These are phyloP conservation scores for Dipodomys stephensi DNA, from an alignment of 2,113 vertebrate genomes.

Conservation along the genomic window DNA sequence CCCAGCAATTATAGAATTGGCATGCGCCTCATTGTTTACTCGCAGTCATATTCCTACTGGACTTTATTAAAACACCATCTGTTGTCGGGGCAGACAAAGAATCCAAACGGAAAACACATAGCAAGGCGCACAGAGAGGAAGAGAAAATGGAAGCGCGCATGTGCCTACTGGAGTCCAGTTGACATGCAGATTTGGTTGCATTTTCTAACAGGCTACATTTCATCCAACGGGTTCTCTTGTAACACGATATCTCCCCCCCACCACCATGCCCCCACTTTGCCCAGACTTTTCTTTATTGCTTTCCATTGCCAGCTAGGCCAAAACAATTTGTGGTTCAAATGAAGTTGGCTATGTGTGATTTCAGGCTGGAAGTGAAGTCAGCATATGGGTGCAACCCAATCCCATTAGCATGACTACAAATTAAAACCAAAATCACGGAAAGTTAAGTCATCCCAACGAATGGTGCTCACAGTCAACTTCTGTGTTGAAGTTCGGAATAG, in stretches of 20 bases:
- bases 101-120: conserved; percentile 84
- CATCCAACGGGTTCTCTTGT: conserved; percentile 58
- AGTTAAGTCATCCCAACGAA: conserved; percentile 69
- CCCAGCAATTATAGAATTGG: conserved; percentile 99
- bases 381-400: conserved; percentile 35
- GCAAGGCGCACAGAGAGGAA: conserved; percentile 46
- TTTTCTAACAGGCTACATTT: conserved; percentile 52
- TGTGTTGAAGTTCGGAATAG: conserved; percentile 74
- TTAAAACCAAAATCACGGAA: conserved; percentile 82
- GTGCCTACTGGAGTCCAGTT: neutral
- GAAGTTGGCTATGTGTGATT: conserved; percentile 67
- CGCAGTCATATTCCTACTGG: conserved; percentile 99
- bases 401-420: conserved; percentile 79
- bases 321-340: conserved; percentile 64
- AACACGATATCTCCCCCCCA: neutral
- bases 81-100: conserved; percentile 95
- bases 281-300: conserved; percentile 44
- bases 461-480: conserved; percentile 75
- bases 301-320: neutral
- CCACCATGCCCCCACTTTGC: neutral
- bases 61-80: conserved; percentile 99
- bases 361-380: conserved; percentile 75
- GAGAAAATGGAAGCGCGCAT: neutral
- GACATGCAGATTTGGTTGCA: conserved; percentile 43
- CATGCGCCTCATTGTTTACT: conserved; percentile 98